These are phyloP conservation scores for Leptinotarsa defecta DNA, from an alignment of 1,140 invertebrate species.

Conservation along the genomic window DNA sequence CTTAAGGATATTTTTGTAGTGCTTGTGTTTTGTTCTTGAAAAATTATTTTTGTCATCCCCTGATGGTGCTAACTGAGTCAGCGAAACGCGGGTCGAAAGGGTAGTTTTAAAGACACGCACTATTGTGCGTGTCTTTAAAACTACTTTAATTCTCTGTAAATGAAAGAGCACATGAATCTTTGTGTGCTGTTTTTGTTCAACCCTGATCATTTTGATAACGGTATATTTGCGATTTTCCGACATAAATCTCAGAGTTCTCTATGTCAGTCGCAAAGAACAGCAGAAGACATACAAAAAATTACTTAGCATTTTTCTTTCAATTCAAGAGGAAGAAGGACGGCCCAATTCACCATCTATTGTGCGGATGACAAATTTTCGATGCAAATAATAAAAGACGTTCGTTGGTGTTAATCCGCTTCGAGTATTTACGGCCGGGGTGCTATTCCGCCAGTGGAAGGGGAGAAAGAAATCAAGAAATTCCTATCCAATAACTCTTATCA, in stretches of 20 bases:
- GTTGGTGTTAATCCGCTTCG: constrained; percentile 1
- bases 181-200: background rate
- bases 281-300: background rate
- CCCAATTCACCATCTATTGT: background rate
- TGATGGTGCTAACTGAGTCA: no score
- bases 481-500: no score
- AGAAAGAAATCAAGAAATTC: background rate
- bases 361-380: background rate
- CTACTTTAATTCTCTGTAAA: no score
- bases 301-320: background rate
- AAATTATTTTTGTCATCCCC: no score
- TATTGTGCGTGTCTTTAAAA: no score
- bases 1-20: no score
- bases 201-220: background rate
- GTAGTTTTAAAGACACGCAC: no score
- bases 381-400: background rate
- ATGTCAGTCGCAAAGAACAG: background rate
- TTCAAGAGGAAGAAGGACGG: background rate
- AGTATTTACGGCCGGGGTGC: background rate
- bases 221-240: background rate
- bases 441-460: background rate
- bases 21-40: no score
- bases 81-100: no score
- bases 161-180: background rate
- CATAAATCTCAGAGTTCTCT: background rate